Evolutionary conservation across 1,140 invertebrate genomes (phyloP).

Genomic region (Orius laevigatus): DNA sequence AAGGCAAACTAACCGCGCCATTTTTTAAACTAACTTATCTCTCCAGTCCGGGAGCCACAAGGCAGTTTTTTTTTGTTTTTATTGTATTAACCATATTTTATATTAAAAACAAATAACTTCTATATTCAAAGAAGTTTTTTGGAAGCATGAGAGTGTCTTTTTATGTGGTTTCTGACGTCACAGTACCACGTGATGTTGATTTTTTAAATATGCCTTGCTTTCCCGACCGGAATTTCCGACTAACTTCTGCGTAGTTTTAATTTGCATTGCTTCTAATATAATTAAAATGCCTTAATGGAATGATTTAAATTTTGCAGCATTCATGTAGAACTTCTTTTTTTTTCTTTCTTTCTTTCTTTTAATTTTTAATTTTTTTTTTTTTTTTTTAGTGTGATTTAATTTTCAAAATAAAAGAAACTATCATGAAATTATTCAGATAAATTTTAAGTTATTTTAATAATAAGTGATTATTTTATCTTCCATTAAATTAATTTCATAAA

Average conservation of each 20-base stretch:
- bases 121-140: no score
- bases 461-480: slow-evolving; percentile 1
- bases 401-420: no score
- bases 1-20: slow-evolving; percentile 16
- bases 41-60: no score
- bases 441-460: not conserved
- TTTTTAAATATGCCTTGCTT: slow-evolving; percentile 4
- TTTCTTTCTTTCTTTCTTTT: slow-evolving; percentile 3
- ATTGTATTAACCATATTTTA: no score
- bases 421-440: not conserved
- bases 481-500: not conserved
- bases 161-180: no score
- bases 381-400: not conserved
- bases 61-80: no score
- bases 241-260: slow-evolving; percentile 17
- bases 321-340: not conserved
- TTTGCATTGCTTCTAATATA: slow-evolving; percentile 18
- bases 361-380: slow-evolving; percentile 1
- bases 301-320: not conserved
- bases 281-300: slow-evolving; percentile 13
- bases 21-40: not conserved
- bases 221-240: slow-evolving; percentile 2
- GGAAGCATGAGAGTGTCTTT: no score
- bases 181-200: no score
- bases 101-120: no score